Conservation (phyloP, 2,888 invertebrate genomes). For the Hoplodrina ambigua region DNA sequence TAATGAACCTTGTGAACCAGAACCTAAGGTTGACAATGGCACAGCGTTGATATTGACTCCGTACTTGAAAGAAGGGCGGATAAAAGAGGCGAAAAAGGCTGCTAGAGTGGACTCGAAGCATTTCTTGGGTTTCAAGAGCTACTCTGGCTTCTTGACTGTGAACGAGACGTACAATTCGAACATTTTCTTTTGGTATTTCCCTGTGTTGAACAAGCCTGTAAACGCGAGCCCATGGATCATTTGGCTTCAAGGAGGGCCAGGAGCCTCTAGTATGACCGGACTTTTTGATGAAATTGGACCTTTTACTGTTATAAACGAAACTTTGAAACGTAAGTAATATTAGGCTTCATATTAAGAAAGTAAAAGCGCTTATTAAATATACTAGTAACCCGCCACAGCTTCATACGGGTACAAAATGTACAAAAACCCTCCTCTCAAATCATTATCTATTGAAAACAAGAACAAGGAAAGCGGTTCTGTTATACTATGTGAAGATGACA, state of each 20-base stretch:
- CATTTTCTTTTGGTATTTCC: conserved; percentile 96
- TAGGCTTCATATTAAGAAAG: background rate
- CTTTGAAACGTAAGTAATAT: conserved; percentile 70
- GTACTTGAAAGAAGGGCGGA: conserved; percentile 77
- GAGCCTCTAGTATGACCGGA: conserved; percentile 91
- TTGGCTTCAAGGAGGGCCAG: conserved; percentile 98
- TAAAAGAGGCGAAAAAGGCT: conserved; percentile 80
- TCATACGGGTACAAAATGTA: no score
- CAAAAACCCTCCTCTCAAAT: no score
- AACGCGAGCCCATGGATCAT: conserved; percentile 92
- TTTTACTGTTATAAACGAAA: conserved; percentile 66
- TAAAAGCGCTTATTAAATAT: no score
- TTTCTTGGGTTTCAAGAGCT: conserved; percentile 85
- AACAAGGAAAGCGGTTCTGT: no score
- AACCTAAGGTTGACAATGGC: conserved; percentile 70
- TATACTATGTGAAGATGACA: no score
- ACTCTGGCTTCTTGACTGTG: conserved; percentile 92
- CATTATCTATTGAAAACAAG: no score
- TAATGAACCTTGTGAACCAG: conserved; percentile 48
- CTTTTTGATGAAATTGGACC: conserved; percentile 87
- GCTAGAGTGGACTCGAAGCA: conserved; percentile 73
- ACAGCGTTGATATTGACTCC: conserved; percentile 82
- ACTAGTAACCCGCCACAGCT: no score
- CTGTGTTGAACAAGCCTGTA: conserved; percentile 83
- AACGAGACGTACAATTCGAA: conserved; percentile 93